These are phyloP conservation scores for Dromaius novaehollandiae DNA, from an alignment of 2,113 vertebrate species.

Conservation along the genomic window DNA sequence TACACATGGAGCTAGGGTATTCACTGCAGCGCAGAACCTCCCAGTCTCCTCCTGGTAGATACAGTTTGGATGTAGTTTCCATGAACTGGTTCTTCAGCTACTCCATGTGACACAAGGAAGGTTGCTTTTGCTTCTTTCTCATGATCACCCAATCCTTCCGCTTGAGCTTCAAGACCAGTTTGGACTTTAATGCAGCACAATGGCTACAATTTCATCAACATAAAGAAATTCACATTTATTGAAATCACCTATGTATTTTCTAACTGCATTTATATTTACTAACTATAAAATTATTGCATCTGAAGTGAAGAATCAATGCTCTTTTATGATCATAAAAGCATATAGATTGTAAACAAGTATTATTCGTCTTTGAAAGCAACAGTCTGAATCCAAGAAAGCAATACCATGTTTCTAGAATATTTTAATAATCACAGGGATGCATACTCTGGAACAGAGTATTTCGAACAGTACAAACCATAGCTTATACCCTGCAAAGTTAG, in stretches of 20 bases:
- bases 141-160: not conserved
- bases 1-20: not conserved
- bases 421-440: not conserved
- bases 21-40: not conserved
- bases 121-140: not conserved
- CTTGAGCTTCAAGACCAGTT: not conserved
- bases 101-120: not conserved
- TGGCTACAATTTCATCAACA: not conserved
- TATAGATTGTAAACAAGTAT: not conserved
- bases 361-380: not conserved
- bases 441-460: not conserved
- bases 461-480: not conserved
- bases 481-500: not conserved
- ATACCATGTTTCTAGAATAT: not conserved
- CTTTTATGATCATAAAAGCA: not conserved
- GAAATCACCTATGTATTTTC: not conserved
- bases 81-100: not conserved
- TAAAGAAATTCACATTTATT: not conserved
- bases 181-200: not conserved
- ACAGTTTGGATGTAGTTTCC: not conserved
- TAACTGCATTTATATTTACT: not conserved
- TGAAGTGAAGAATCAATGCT: not conserved
- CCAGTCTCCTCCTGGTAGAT: not conserved
- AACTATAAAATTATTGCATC: not conserved
- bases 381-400: not conserved